Evolutionary conservation across 2,797 vertebrate species (phyloP).

Genomic region (Megaceryle alcyon): DNA sequence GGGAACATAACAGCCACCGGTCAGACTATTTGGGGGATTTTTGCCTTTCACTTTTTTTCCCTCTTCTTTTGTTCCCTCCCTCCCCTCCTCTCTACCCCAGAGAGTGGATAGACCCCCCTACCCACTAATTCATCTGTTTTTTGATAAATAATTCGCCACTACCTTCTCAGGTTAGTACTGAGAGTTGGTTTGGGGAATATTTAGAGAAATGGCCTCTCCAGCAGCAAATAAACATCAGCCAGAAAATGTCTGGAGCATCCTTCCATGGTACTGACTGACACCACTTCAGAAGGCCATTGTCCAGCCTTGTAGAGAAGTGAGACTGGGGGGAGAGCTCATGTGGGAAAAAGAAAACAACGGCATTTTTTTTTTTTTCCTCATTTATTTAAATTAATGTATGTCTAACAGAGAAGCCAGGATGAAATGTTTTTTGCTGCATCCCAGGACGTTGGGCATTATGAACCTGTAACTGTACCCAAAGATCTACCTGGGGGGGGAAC

Average conservation of each 20-base stretch:
- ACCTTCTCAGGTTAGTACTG: background rate
- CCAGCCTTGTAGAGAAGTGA: background rate
- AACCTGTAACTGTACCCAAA: background rate
- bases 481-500: no score
- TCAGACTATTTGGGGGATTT: background rate
- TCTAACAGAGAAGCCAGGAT: background rate
- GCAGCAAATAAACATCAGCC: background rate
- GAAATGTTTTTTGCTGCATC: background rate
- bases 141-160: background rate
- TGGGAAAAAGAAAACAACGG: background rate
- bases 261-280: background rate
- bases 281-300: background rate
- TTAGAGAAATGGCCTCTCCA: background rate
- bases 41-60: background rate
- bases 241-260: background rate
- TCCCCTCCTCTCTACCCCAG: no score
- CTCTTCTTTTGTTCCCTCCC: background rate
- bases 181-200: background rate
- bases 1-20: background rate
- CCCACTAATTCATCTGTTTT: background rate
- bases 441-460: background rate
- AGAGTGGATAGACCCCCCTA: background rate
- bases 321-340: background rate
- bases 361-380: background rate
- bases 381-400: background rate